Evolutionary conservation across 1,140 invertebrate species (phyloP).

Genomic region (Heliothis virescens): DNA sequence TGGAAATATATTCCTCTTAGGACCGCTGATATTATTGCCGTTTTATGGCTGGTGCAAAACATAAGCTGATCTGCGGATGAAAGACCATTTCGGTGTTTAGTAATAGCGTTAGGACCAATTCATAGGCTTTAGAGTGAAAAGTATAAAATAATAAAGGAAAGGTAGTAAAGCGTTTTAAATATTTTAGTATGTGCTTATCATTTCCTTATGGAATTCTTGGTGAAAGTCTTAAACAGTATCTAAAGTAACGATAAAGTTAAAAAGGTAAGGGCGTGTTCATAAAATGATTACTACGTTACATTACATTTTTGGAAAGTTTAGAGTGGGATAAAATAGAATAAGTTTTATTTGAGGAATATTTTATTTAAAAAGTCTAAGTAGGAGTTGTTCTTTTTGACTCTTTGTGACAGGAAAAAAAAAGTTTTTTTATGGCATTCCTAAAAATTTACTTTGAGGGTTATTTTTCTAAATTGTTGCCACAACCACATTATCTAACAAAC

Average conservation of each 20-base stretch:
- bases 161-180: too few relatives aligned
- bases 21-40: conserved; percentile 46
- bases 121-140: neutral
- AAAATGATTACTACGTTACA: too few relatives aligned
- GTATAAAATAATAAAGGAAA: too few relatives aligned
- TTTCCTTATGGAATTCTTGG: neutral
- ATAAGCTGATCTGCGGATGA: conserved; percentile 36
- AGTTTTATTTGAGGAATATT: too few relatives aligned
- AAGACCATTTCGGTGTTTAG: conserved; percentile 31
- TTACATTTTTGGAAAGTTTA: too few relatives aligned
- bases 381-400: too few relatives aligned
- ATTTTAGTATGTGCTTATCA: too few relatives aligned
- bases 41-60: conserved; percentile 39
- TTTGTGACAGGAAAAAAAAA: neutral
- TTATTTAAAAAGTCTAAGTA: too few relatives aligned
- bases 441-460: neutral
- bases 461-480: neutral
- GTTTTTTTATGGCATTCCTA: neutral
- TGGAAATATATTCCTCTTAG: conserved; percentile 49
- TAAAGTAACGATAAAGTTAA: too few relatives aligned
- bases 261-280: too few relatives aligned
- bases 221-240: neutral
- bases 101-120: neutral
- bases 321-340: too few relatives aligned
- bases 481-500: neutral